phyloP scores from a whole-genome alignment of 2,113 vertebrate species.

The Laticauda laticaudata region DNA sequence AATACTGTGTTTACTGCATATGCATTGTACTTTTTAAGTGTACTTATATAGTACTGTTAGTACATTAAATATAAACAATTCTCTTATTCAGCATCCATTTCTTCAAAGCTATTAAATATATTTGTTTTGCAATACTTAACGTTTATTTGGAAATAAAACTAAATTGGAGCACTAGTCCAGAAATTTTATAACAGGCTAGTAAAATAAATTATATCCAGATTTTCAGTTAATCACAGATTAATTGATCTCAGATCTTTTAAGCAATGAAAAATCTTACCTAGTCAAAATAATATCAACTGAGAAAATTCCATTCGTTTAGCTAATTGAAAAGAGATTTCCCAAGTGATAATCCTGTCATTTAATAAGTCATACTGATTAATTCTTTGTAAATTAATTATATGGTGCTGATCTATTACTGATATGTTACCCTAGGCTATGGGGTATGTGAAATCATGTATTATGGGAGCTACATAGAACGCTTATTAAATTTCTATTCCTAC shows the following conservation, averaged over 20 bases:
- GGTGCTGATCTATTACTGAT: not conserved
- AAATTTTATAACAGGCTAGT: not conserved
- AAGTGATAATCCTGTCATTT: not conserved
- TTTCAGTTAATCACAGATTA: not conserved
- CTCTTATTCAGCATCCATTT: constrained; percentile 1
- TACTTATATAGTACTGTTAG: not conserved
- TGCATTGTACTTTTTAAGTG: not conserved
- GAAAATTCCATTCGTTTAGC: not conserved
- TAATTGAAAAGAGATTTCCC: not conserved
- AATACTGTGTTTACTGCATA: not conserved
- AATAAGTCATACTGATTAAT: not conserved
- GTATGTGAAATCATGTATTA: not conserved
- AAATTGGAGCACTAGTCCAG: not conserved
- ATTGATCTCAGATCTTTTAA: not conserved
- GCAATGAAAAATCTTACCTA: not conserved
- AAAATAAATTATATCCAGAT: not conserved
- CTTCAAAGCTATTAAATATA: not conserved
- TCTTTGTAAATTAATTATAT: not conserved
- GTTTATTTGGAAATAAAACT: not conserved
- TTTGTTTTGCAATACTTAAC: not conserved
- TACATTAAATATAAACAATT: not conserved
- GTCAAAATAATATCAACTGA: not conserved
- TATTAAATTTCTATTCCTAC: not conserved
- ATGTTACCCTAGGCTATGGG: not conserved
- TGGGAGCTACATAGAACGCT: not conserved